These are phyloP conservation scores for Macrochelys suwanniensis DNA, from an alignment of 2,797 vertebrate genomes.

Conservation along the genomic window DNA sequence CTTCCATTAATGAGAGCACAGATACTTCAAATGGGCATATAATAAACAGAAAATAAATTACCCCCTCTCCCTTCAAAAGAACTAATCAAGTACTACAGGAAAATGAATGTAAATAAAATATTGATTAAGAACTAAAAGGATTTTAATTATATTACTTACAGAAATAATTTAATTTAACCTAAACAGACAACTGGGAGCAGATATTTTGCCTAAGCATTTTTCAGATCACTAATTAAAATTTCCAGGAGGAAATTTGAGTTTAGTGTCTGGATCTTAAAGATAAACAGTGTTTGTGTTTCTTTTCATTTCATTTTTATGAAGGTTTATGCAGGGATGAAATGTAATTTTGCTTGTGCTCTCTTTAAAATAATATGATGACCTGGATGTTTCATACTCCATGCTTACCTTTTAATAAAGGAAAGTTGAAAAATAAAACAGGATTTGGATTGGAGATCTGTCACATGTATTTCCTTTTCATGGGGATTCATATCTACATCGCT, in stretches of 20 bases:
- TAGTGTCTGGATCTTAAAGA: slow-evolving; percentile 74
- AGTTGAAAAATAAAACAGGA: slow-evolving; percentile 45
- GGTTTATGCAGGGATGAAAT: slow-evolving; percentile 43
- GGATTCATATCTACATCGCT: slow-evolving; percentile 3
- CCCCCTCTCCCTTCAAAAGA: slow-evolving; percentile 59
- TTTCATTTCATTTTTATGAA: slow-evolving; percentile 64
- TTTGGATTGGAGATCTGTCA: slow-evolving; percentile 30
- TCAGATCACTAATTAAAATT: slow-evolving; percentile 80
- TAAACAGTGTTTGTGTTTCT: slow-evolving; percentile 63
- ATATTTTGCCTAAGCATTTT: slow-evolving; percentile 76
- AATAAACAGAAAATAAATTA: slow-evolving; percentile 66
- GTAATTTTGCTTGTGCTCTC: slow-evolving; percentile 1
- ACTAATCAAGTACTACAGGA: slow-evolving; percentile 63
- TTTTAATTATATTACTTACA: slow-evolving; percentile 83
- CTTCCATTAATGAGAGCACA: neutral
- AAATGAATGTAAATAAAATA: slow-evolving; percentile 84
- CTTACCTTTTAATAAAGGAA: slow-evolving; percentile 64
- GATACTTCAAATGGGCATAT: slow-evolving; percentile 23
- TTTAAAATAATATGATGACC: slow-evolving; percentile 56
- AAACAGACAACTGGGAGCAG: slow-evolving; percentile 77
- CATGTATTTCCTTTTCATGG: neutral
- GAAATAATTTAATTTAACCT: slow-evolving; percentile 84
- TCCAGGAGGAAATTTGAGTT: slow-evolving; percentile 75
- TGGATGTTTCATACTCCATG: neutral
- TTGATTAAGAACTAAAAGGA: slow-evolving; percentile 84